Evolutionary conservation across 1,140 invertebrate species (phyloP).

Genomic region (Pentalonia nigronervosa): DNA sequence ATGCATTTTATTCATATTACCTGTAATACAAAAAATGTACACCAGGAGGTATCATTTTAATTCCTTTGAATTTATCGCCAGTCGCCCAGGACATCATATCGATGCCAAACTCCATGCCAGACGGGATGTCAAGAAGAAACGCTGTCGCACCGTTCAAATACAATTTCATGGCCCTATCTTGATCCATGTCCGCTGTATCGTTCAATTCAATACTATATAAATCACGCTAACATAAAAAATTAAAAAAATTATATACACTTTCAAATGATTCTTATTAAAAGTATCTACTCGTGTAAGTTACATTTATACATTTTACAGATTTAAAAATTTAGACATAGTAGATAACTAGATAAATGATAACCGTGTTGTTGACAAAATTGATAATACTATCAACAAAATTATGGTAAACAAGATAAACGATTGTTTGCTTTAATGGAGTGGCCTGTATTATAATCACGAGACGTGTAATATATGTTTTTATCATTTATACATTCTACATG

Average conservation of each 20-base stretch:
- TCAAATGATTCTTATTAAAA: no score
- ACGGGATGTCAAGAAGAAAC: conserved; percentile 82
- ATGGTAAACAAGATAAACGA: background rate
- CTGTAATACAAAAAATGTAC: conserved; percentile 95
- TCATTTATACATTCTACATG: background rate
- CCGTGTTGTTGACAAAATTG: background rate
- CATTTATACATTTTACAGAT: background rate
- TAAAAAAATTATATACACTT: no score
- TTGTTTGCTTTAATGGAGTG: background rate
- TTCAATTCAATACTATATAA: background rate
- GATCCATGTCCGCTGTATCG: conserved; percentile 72
- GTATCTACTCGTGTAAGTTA: background rate
- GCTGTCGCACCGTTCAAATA: conserved; percentile 84
- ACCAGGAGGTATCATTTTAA: conserved; percentile 99
- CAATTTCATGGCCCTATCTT: conserved; percentile 77
- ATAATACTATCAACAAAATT: background rate
- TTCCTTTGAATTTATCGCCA: conserved; percentile 90
- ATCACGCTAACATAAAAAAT: background rate
- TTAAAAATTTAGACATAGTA: background rate
- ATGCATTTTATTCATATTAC: conserved; percentile 63
- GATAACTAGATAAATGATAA: background rate
- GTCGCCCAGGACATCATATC: conserved; percentile 93
- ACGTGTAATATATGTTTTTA: background rate
- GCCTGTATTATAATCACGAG: background rate
- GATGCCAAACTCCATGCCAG: conserved; percentile 93